Evolutionary conservation across 2,888 invertebrate species (phyloP).

Genomic region (Glaucopsyche alexis): DNA sequence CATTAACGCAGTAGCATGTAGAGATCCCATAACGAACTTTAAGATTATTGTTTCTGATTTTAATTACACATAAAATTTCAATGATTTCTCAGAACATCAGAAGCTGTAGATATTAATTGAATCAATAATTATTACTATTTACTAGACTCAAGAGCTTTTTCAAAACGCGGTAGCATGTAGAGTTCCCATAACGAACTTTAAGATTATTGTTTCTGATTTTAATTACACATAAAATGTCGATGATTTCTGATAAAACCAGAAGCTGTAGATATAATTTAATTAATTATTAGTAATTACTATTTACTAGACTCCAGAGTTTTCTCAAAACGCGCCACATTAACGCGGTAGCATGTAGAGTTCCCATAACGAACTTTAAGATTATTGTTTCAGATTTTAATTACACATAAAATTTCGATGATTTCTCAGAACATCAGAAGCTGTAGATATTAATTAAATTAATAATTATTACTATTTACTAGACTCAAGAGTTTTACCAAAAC

Average conservation of each 20-base stretch:
- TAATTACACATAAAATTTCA: conserved; percentile 41
- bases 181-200: conserved; percentile 27
- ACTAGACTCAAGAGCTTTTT: not conserved
- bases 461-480: not conserved
- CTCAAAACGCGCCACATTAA: not conserved
- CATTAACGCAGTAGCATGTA: too few species aligned
- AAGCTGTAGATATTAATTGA: conserved; percentile 12
- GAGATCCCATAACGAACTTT: conserved; percentile 16
- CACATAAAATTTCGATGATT: conserved; percentile 4
- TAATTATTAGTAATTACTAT: too few species aligned
- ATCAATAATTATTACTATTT: not conserved
- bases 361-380: not conserved
- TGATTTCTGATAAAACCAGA: not conserved
- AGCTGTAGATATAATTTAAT: not conserved
- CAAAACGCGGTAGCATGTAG: too few species aligned
- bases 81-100: not conserved
- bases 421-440: conserved; percentile 10
- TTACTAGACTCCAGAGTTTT: too few species aligned
- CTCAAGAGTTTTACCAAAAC: not conserved
- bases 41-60: conserved; percentile 46
- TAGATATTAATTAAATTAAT: not conserved
- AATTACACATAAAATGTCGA: conserved; percentile 39
- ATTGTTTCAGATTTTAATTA: not conserved
- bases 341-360: not conserved
- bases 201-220: conserved; percentile 46